Conservation (phyloP, 2,888 invertebrate species). For the Cistogaster globosa region DNA sequence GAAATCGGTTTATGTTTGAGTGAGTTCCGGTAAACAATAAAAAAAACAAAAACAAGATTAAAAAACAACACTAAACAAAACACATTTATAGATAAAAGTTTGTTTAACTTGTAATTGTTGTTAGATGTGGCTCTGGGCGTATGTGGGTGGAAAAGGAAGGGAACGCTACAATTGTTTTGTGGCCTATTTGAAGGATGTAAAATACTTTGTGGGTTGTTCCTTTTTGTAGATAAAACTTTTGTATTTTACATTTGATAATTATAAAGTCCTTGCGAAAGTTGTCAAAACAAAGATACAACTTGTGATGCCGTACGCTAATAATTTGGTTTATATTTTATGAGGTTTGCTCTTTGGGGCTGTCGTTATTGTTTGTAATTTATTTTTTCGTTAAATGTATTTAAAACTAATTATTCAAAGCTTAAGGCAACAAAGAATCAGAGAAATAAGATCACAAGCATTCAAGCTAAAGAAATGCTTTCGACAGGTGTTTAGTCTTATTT, state of each 20-base stretch:
- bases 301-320: constrained; percentile 55
- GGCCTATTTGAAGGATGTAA: constrained; percentile 18
- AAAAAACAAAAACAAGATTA: background rate
- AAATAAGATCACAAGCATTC: constrained; percentile 14
- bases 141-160: background rate
- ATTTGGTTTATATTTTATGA: constrained; percentile 52
- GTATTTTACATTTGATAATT: constrained; percentile 48
- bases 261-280: constrained; percentile 53
- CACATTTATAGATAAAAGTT: constrained; percentile 55
- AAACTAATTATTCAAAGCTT: constrained; percentile 71
- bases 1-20: constrained; percentile 64
- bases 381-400: constrained; percentile 61
- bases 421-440: constrained; percentile 32
- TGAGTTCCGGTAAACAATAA: constrained; percentile 46
- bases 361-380: constrained; percentile 59
- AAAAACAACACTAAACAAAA: constrained; percentile 31
- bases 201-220: constrained; percentile 18
- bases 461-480: constrained; percentile 55
- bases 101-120: constrained; percentile 57
- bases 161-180: constrained; percentile 22
- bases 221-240: constrained; percentile 47
- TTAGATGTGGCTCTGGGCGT: constrained; percentile 23
- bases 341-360: constrained; percentile 27
- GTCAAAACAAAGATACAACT: constrained; percentile 43
- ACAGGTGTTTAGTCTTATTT: constrained; percentile 63